Conservation (phyloP, 2,113 vertebrate genomes). For the Anthoscopus minutus region DNA sequence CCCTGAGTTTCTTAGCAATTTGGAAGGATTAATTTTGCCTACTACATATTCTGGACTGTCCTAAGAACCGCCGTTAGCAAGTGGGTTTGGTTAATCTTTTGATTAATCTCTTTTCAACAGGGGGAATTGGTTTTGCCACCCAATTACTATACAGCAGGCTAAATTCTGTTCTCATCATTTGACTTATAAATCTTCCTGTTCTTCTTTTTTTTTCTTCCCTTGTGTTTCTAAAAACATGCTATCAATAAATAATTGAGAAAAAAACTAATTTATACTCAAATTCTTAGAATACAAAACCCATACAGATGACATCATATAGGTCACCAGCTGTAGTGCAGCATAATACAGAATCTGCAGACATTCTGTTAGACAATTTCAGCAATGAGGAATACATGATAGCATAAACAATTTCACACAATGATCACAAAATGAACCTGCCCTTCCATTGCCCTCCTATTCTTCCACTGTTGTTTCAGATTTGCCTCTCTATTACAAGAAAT, state of each 20-base stretch:
- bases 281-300: conserved; percentile 1
- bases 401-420: conserved; percentile 42
- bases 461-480: conserved; percentile 13
- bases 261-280: conserved; percentile 32
- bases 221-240: conserved; percentile 18
- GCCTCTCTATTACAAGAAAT: conserved; percentile 9
- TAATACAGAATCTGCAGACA: conserved; percentile 34
- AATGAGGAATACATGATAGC: conserved; percentile 14
- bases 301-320: conserved; percentile 53
- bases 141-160: conserved; percentile 24
- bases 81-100: conserved; percentile 50
- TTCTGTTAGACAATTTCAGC: conserved; percentile 26
- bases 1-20: conserved; percentile 50
- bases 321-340: conserved; percentile 41
- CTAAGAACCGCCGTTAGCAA: conserved; percentile 3
- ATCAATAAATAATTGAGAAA: conserved; percentile 42
- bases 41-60: neutral
- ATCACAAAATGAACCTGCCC: conserved; percentile 50
- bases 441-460: conserved; percentile 33
- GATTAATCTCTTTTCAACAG: conserved; percentile 53
- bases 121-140: conserved; percentile 48
- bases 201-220: fast-evolving
- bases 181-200: conserved; percentile 18
- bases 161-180: conserved; percentile 35
- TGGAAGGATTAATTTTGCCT: conserved; percentile 44